These are phyloP conservation scores for Antechinus stuartii DNA, from an alignment of 2,113 vertebrate species.

Conservation along the genomic window DNA sequence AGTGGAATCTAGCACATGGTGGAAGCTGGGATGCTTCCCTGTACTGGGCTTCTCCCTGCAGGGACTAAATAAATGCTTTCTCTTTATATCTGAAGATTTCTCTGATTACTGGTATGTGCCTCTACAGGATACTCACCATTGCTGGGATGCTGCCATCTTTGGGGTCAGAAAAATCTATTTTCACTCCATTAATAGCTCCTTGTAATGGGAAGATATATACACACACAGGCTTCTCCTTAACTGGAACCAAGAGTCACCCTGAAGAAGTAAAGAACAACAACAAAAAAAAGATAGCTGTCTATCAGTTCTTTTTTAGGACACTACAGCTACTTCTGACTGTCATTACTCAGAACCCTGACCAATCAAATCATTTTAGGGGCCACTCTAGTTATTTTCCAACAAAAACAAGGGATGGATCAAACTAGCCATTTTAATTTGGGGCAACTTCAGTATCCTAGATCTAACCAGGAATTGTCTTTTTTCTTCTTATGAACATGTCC, in stretches of 20 bases:
- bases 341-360: background rate
- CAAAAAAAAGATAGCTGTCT: background rate
- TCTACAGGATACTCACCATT: background rate
- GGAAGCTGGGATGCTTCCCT: too few relatives aligned
- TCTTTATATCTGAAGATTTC: too few relatives aligned
- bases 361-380: background rate
- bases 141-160: background rate
- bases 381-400: background rate
- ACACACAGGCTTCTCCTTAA: background rate
- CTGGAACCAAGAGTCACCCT: background rate
- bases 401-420: background rate
- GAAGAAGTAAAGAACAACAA: background rate
- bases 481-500: background rate
- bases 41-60: too few relatives aligned
- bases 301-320: background rate
- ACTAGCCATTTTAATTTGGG: background rate
- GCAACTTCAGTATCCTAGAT: background rate
- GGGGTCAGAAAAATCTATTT: background rate
- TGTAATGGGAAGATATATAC: background rate
- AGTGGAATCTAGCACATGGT: too few relatives aligned
- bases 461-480: background rate
- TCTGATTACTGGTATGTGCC: background rate
- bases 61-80: too few relatives aligned
- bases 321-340: background rate
- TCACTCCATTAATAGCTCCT: background rate